Base-by-base conservation (phyloP, 2,797 vertebrate species). In the Octomys mimax region DNA sequence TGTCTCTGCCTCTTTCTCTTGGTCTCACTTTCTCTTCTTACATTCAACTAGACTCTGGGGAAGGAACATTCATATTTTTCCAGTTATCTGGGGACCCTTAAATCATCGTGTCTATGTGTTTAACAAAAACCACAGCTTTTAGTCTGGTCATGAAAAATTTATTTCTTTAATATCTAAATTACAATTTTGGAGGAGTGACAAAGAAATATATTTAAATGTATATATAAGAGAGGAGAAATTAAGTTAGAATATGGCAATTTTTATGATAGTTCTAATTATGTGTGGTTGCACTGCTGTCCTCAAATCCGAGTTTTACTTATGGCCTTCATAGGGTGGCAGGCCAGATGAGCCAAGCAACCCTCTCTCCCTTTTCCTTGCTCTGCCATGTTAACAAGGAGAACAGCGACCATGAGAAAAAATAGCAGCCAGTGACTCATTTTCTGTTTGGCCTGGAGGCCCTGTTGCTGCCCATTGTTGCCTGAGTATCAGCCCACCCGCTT, bases 151-250 rank as follows among this genome's bases (percentile, higher is more conserved):
- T 36, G 12, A 92, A 91, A 66, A 59, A 2, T n/a, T 66, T 31
- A 73, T 78, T 90, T 92, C 73, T 94, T 82, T 90, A 92, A 78
- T 89, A 52, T 89, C 33, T 59, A 84, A 90, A 28, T 73, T 86
- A 52, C 2, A 91, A 24, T 8, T 61, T 62, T 36, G 13, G 33
- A 70, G 22, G 18, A 78, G n/a, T 42, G 4, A 57, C 77, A 26
- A 61, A 64, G n/a, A 80, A 64, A 39, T 1, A 75, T n/a, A 77
- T 80, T 66, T 49, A 92, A 93, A 86, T 61, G 71, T 82, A 12
- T 49, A 49, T 19, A 14, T 78, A 10, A 28, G 14, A 31, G 12
- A 18, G 22, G 79, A 21, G 21, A 26, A 59, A 80, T 11, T 75
- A 22, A 22, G n/a, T 88, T 91, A 52, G 66, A 70, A 33, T 54